A percentile compares a stretch with the other conserved stretches of the same genome.
phyloP scores from a whole-genome alignment of 2,113 vertebrate genomes.

The Alectura lathami region DNA sequence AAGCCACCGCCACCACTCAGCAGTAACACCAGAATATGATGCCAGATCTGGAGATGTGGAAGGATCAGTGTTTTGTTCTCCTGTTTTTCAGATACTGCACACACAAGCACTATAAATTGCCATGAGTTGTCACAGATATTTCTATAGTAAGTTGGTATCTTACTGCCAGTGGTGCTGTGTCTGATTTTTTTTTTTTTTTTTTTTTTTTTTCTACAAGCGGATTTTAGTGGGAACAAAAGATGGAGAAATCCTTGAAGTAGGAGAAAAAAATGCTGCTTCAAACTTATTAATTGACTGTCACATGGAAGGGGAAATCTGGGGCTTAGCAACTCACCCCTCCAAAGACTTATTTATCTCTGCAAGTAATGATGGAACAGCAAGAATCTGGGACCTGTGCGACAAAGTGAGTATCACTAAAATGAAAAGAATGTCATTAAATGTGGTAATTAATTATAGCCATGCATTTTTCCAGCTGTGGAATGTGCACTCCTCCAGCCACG shows the following conservation, averaged over 20 bases:
- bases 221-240: slow-evolving; percentile 97
- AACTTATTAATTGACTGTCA: slow-evolving; percentile 96
- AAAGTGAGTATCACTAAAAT: slow-evolving; percentile 78
- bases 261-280: slow-evolving; percentile 96
- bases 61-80: neutral
- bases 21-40: neutral
- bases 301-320: slow-evolving; percentile 96
- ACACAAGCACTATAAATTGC: neutral
- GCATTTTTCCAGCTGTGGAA: accelerated
- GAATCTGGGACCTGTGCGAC: slow-evolving; percentile 95
- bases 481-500: accelerated
- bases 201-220: slow-evolving; percentile 69
- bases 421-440: neutral
- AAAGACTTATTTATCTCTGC: slow-evolving; percentile 95
- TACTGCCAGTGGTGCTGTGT: neutral
- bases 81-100: neutral
- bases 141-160: neutral
- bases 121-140: neutral
- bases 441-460: accelerated
- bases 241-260: slow-evolving; percentile 97
- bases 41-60: neutral
- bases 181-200: neutral
- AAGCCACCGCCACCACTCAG: neutral
- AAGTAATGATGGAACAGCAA: slow-evolving; percentile 92
- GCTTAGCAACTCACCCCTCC: slow-evolving; percentile 89